Conservation (phyloP, 2,888 invertebrate genomes). For the Caenorhabditis virilis region DNA sequence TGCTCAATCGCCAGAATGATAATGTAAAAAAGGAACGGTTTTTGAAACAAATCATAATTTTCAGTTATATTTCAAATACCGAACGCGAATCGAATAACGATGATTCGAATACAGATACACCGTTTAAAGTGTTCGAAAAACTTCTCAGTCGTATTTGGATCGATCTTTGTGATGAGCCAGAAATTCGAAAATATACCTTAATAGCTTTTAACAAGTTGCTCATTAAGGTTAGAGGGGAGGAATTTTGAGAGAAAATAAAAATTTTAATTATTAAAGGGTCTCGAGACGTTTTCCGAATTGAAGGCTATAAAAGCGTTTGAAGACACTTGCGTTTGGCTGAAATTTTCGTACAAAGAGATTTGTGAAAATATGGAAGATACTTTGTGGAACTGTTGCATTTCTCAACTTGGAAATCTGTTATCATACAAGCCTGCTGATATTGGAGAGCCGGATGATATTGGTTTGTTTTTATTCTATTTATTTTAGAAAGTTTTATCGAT, state of each 20-base stretch:
- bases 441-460: too few relatives aligned
- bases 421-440: too few relatives aligned
- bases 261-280: too few relatives aligned
- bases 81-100: neutral
- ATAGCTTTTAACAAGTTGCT: slow-evolving; percentile 15
- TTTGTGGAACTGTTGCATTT: too few relatives aligned
- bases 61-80: too few relatives aligned
- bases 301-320: slow-evolving; percentile 10
- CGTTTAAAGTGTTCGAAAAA: slow-evolving; percentile 11
- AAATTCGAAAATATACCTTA: slow-evolving; percentile 7
- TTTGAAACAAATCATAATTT: neutral
- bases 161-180: slow-evolving; percentile 5
- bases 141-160: slow-evolving; percentile 13
- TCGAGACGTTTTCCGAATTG: too few relatives aligned
- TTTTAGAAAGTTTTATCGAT: too few relatives aligned
- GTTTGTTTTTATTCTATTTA: too few relatives aligned
- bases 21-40: slow-evolving; percentile 4
- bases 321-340: slow-evolving; percentile 20
- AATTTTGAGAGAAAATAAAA: too few relatives aligned
- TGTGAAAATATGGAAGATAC: slow-evolving; percentile 12
- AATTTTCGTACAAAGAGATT: slow-evolving; percentile 5
- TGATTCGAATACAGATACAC: slow-evolving; percentile 8
- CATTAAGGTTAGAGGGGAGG: neutral
- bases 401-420: too few relatives aligned
- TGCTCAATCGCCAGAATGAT: slow-evolving; percentile 14